Evolutionary conservation across 2,113 vertebrate genomes (phyloP), one percentile per base, ranked within the genome.

Genomic region (Zosterops pallidus): DNA sequence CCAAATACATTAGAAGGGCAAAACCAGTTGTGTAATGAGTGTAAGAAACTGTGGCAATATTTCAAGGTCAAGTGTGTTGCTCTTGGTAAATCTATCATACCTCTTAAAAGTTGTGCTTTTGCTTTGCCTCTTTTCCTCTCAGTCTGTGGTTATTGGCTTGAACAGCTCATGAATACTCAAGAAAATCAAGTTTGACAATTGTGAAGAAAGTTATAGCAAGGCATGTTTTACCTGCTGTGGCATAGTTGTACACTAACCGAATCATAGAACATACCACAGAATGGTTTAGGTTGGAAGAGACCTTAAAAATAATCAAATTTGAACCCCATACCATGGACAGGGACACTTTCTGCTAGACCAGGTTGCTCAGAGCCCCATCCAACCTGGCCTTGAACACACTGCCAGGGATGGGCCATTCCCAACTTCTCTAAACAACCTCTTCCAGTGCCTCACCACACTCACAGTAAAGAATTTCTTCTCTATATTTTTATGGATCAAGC

Each of bases 301-400:
- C 21, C 16, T 64, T 42, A 56, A 35, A 55, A 88, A 49, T 14
- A 63, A 55, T 8, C 21, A 47, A 55, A 55, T 63, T 87, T 13
- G 29, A 41, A 14, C 9, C 1, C 9, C 21, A 17, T 49, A 23
- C 13, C 0, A 0, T 42, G 19, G 19, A 14, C 12, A 59, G 6
- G 37, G 22, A 12, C 33, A 52, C 2, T 12, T 65, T 28, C 6
- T 2, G 2, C 37, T 33, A 50, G 44, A 28, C 6, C 52, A 59
- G 6, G 9, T 23, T 33, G 18, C 37, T 65, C 77, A 81, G 22
- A 59, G 11, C 2, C 3, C 12, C 52, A 50, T 44, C 26, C 37
- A 44, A 4, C 6, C 4, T 3, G 31, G 12, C 11, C 44, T 57
- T 65, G 42, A 50, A 50, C 31, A 42, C 14, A 42, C 14, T 35